phyloP scores from a whole-genome alignment of 2,113 vertebrate species.

The Gasterosteus aculeatus region DNA sequence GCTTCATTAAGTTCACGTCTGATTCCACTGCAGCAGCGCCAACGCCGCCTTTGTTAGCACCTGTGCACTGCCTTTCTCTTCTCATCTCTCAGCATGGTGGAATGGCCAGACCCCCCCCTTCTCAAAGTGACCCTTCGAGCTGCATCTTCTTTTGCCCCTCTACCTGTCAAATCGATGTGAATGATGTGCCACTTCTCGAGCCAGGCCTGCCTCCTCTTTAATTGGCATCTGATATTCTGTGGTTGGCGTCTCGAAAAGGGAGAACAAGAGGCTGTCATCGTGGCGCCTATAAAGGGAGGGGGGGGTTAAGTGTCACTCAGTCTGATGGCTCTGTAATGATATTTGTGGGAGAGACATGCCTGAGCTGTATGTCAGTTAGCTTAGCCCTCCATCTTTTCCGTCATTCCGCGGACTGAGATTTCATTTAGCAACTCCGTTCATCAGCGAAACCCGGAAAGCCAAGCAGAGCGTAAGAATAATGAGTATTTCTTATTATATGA shows the following conservation, averaged over 20 bases:
- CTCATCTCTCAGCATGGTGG: constrained; percentile 37
- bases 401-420: constrained; percentile 62
- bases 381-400: constrained; percentile 57
- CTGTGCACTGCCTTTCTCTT: constrained; percentile 44
- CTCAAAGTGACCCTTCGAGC: constrained; percentile 62
- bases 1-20: constrained; percentile 31
- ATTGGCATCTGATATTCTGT: constrained; percentile 80
- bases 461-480: fast-evolving
- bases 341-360: constrained; percentile 69
- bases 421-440: constrained; percentile 68
- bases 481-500: background rate
- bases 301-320: constrained; percentile 63
- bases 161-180: constrained; percentile 64
- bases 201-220: constrained; percentile 71
- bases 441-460: constrained; percentile 38
- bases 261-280: constrained; percentile 70
- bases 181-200: constrained; percentile 76
- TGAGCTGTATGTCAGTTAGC: constrained; percentile 70
- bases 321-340: constrained; percentile 76
- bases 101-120: constrained; percentile 32
- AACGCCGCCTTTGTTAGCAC: constrained; percentile 36
- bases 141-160: background rate
- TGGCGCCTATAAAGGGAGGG: constrained; percentile 54
- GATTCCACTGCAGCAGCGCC: constrained; percentile 31
- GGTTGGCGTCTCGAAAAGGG: constrained; percentile 73